phyloP scores from a whole-genome alignment of 2,888 invertebrate species.

The Smittia aterrima region DNA sequence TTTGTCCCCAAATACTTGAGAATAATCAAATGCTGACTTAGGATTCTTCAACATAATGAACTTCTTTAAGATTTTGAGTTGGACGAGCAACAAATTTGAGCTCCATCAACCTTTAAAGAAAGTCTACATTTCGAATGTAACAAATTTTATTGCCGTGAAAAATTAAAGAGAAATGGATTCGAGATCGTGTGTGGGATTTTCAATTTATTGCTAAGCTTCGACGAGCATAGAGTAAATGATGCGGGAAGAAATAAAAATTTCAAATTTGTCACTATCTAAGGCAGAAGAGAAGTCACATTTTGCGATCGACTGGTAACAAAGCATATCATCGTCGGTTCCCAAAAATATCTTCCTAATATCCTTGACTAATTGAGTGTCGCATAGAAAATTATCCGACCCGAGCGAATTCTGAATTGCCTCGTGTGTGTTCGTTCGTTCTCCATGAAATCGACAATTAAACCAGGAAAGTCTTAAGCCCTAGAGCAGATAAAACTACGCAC shows the following conservation, averaged over 20 bases:
- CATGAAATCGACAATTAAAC: not conserved
- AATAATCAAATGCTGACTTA: too few relatives aligned
- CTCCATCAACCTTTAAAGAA: too few relatives aligned
- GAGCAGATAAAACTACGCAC: not conserved
- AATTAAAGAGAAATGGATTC: not conserved
- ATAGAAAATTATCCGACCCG: slow-evolving; percentile 10
- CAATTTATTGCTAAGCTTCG: not conserved
- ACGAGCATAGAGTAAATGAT: not conserved
- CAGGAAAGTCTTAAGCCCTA: not conserved
- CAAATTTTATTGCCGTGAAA: slow-evolving; percentile 34
- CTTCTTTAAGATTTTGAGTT: too few relatives aligned
- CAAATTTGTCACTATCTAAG: not conserved
- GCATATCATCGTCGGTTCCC: not conserved
- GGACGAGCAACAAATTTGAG: too few relatives aligned
- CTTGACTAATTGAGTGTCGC: slow-evolving; percentile 35
- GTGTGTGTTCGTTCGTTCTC: slow-evolving; percentile 22
- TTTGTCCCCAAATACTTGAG: too few relatives aligned
- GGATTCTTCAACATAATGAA: too few relatives aligned
- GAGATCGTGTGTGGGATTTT: slow-evolving; percentile 34
- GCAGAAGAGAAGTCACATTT: not conserved
- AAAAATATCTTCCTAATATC: slow-evolving; percentile 26
- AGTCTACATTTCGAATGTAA: not conserved
- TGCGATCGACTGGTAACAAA: not conserved
- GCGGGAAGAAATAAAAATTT: not conserved
- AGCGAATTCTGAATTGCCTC: not conserved